Conservation (phyloP, 1,140 invertebrate species). For the Hypsibius dujardini region DNA sequence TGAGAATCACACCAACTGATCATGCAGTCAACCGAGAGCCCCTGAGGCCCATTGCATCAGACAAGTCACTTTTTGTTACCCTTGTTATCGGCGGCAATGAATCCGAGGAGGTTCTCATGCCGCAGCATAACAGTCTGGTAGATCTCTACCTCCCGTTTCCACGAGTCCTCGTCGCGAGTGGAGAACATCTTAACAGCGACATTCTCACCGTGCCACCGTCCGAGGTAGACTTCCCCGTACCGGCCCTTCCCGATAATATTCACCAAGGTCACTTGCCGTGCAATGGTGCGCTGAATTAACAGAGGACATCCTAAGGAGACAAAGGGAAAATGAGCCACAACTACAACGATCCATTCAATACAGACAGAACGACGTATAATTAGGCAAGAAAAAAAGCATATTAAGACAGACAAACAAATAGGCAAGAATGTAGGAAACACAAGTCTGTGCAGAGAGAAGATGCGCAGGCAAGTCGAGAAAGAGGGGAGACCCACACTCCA, state of each 20-base stretch:
- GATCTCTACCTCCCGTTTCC: slow-evolving; percentile 85
- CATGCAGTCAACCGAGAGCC: too few relatives aligned
- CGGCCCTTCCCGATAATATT: slow-evolving; percentile 85
- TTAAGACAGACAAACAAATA: too few relatives aligned
- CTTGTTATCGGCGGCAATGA: slow-evolving; percentile 88
- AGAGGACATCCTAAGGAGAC: slow-evolving; percentile 57
- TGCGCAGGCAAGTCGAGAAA: too few relatives aligned
- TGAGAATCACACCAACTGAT: background rate
- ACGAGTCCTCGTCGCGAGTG: slow-evolving; percentile 77
- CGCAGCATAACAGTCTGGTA: slow-evolving; percentile 86
- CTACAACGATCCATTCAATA: slow-evolving; percentile 11
- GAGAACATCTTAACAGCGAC: slow-evolving; percentile 85
- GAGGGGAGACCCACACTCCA: too few relatives aligned
- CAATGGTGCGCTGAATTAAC: slow-evolving; percentile 79
- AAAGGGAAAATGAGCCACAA: slow-evolving; percentile 22
- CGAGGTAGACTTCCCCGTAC: slow-evolving; percentile 81
- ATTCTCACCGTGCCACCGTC: slow-evolving; percentile 73
- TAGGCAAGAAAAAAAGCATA: too few relatives aligned
- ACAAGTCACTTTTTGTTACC: slow-evolving; percentile 37
- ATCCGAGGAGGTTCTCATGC: slow-evolving; percentile 82
- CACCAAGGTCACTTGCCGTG: slow-evolving; percentile 72
- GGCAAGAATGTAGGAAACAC: too few relatives aligned
- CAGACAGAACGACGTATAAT: too few relatives aligned
- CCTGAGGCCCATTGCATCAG: too few relatives aligned
- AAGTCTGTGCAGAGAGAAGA: too few relatives aligned